Evolutionary conservation across 2,113 vertebrate genomes (phyloP).

Genomic region (Amia ocellicauda): DNA sequence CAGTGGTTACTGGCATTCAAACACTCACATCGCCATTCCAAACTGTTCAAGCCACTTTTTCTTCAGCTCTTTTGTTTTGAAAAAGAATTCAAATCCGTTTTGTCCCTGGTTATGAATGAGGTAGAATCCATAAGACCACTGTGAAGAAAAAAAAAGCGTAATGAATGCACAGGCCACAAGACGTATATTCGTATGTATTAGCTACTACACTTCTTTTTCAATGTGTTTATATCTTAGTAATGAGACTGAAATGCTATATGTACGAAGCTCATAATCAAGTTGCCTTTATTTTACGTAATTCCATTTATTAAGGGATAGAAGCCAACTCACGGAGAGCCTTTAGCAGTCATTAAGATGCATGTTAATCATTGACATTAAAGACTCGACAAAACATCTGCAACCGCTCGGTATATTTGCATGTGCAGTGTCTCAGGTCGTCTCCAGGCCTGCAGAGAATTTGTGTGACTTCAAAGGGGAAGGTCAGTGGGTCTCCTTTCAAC

Average conservation of each 20-base stretch:
- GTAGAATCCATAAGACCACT: conserved; percentile 99
- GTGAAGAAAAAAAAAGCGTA: conserved; percentile 33
- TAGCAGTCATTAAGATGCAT: conserved; percentile 1
- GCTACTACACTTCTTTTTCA: no score
- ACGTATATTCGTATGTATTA: no score
- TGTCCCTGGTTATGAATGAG: conserved; percentile 95
- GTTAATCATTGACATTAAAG: conserved; percentile 6
- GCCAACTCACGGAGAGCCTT: neutral
- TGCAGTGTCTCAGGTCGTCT: neutral
- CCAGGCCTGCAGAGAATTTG: neutral
- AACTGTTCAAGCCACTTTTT: conserved; percentile 99
- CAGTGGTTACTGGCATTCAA: neutral
- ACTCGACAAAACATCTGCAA: conserved; percentile 34
- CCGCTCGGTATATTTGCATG: conserved; percentile 5
- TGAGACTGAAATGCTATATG: no score
- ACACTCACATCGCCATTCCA: conserved; percentile 97
- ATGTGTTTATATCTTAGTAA: no score
- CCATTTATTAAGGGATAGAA: no score
- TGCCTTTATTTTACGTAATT: no score
- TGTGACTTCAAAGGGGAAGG: conserved; percentile 11
- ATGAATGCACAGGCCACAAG: neutral
- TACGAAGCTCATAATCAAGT: no score
- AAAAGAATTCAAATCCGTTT: conserved; percentile 93
- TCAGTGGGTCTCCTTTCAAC: conserved; percentile 12
- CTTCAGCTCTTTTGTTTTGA: conserved; percentile 98